phyloP scores from a whole-genome alignment of 1,140 invertebrate genomes.

The Solenopsis fugax region DNA sequence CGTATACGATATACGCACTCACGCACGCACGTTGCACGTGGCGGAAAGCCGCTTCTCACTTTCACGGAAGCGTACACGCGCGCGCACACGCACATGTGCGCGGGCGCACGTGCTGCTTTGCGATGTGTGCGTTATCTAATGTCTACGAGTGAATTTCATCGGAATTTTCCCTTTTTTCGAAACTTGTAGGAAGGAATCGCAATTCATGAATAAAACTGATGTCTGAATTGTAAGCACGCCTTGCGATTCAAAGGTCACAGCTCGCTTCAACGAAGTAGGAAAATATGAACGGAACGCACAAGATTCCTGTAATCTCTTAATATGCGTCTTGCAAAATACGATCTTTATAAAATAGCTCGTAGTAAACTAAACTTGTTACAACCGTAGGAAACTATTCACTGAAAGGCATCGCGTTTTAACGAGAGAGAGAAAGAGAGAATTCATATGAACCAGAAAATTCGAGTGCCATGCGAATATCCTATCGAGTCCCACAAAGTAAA shows the following conservation, averaged over 20 bases:
- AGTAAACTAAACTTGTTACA: not conserved
- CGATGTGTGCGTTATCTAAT: not conserved
- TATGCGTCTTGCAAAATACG: not conserved
- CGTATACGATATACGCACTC: not conserved
- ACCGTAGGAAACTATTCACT: not conserved
- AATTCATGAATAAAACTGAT: not conserved
- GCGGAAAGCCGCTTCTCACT: not conserved
- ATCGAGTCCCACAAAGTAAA: not conserved
- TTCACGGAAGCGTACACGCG: not conserved
- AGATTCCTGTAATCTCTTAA: not conserved
- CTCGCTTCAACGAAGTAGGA: not conserved
- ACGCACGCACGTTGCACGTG: conserved; percentile 12
- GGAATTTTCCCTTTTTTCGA: not conserved
- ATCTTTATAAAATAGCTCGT: not conserved
- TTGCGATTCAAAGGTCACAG: too few relatives aligned
- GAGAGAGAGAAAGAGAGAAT: not conserved
- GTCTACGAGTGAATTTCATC: not conserved
- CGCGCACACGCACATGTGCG: too few relatives aligned
- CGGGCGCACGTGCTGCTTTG: too few relatives aligned
- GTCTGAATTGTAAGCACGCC: not conserved
- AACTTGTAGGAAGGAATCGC: not conserved
- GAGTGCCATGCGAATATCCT: not conserved
- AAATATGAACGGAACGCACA: not conserved
- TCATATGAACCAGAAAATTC: not conserved
- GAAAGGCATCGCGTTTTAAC: not conserved